Evolutionary conservation across 2,113 vertebrate genomes (phyloP).

Genomic region (Puma concolor): DNA sequence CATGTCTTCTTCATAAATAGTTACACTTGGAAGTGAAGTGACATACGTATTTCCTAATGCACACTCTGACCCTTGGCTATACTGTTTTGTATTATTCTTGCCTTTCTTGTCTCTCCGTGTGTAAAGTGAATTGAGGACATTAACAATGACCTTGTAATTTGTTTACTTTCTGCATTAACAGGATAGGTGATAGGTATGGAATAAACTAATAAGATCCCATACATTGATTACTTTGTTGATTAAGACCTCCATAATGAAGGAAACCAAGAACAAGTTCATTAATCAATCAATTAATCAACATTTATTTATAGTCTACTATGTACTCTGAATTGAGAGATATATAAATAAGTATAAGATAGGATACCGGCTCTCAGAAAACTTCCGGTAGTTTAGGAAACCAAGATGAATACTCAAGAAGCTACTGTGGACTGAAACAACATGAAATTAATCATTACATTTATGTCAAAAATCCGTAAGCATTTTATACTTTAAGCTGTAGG

Average conservation of each 20-base stretch:
- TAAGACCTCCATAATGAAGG: neutral
- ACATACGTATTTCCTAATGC: neutral
- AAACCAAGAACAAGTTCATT: neutral
- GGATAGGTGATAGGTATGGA: neutral
- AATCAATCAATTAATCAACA: neutral
- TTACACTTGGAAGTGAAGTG: neutral
- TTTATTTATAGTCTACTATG: neutral
- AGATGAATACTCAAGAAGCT: neutral
- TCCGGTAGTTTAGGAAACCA: neutral
- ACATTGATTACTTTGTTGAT: neutral
- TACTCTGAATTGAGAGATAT: neutral
- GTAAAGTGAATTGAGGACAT: neutral
- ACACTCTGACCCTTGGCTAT: neutral
- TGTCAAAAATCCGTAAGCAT: neutral
- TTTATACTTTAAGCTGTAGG: neutral
- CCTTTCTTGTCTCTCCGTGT: neutral
- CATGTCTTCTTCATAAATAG: neutral
- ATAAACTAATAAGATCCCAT: neutral
- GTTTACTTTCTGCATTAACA: constrained; percentile 5
- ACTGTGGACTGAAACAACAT: neutral
- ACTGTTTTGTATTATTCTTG: neutral
- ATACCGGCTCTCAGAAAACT: neutral
- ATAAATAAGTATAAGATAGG: neutral
- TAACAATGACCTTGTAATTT: neutral
- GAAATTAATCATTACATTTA: neutral